phyloP scores from a whole-genome alignment of 2,888 invertebrate genomes.

The Bellardia bayeri region DNA sequence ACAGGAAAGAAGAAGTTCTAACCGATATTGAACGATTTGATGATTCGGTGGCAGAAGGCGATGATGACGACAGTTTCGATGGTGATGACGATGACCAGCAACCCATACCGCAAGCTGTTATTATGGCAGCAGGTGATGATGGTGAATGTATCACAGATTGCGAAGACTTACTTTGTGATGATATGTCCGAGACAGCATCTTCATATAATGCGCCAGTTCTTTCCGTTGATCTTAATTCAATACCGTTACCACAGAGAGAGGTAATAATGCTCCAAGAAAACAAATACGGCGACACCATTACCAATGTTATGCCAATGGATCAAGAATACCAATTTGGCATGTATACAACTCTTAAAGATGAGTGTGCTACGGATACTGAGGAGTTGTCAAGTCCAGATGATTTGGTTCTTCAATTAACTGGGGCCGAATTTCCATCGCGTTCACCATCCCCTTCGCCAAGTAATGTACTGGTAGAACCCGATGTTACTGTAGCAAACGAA shows the following conservation, averaged over 20 bases:
- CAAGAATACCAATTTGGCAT: conserved; percentile 81
- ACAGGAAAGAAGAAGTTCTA: conserved; percentile 80
- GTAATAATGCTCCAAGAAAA: conserved; percentile 84
- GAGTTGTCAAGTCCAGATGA: conserved; percentile 82
- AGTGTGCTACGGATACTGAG: conserved; percentile 83
- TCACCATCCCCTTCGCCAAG: conserved; percentile 13
- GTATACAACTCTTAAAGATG: conserved; percentile 81
- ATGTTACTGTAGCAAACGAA: conserved; percentile 80
- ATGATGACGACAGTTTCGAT: conserved; percentile 78
- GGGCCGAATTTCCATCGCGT: neutral
- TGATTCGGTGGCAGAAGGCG: conserved; percentile 79
- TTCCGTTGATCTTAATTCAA: conserved; percentile 68
- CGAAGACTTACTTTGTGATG: conserved; percentile 81
- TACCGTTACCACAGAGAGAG: conserved; percentile 85
- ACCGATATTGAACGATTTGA: conserved; percentile 85
- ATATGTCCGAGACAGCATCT: conserved; percentile 57
- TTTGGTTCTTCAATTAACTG: conserved; percentile 62
- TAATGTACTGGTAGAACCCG: conserved; percentile 77
- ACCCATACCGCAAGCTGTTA: conserved; percentile 80
- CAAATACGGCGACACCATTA: conserved; percentile 83
- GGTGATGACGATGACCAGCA: conserved; percentile 80
- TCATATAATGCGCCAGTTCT: conserved; percentile 36
- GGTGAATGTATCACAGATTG: conserved; percentile 81
- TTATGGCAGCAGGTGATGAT: conserved; percentile 80
- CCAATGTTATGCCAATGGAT: conserved; percentile 84